Base-by-base conservation (phyloP, 1,140 invertebrate genomes). In the Listronotus oregonensis region DNA sequence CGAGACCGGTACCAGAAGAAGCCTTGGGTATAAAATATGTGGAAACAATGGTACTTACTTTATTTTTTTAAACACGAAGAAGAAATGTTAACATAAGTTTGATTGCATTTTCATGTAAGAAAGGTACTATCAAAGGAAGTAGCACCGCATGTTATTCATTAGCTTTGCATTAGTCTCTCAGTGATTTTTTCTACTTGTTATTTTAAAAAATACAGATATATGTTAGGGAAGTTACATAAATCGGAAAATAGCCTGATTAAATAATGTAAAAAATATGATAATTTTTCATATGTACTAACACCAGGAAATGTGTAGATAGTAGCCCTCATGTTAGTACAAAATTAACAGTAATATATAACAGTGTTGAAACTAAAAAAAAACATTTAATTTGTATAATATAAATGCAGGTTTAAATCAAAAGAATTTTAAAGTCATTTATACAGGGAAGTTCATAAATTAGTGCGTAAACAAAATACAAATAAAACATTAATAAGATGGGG, bases 301-400 rank as follows among this genome's bases (percentile, higher is more conserved):
- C 17, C 49, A 65, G 63, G 63, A 65, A 65, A 65, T 65, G 44
- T 50, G 55, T 40, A 40, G 56, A 59, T 65, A 58, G 14, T 58
- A 44, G 63, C 63, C 63, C 63, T 65, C 49, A 65, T 58, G 63
- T 65, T 65, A 65, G 63, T 51, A 51, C 46, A 43, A 18, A 61
- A 17, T 17, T 8, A 15, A 15, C 21, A 27, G 21, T 27, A 3
- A 27, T 5, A 27, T 27, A 5, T 3, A 27, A 5, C 21, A n/a
- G 21, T 27, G 21, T 27, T 27, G 21, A 27, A 27, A 27, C 21
- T 27, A 27, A 27, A 27, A 27, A 27, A 27, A 27, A 27, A 27
- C 5, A 27, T 27, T 27, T 27, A 3, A 27, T 27, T 27, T 27
- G 1, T 27, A 27, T 27, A 27, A 27, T 27, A 27, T 27, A 5